Evolutionary conservation across 2,113 vertebrate species (phyloP).

Genomic region (Phasianus colchicus): DNA sequence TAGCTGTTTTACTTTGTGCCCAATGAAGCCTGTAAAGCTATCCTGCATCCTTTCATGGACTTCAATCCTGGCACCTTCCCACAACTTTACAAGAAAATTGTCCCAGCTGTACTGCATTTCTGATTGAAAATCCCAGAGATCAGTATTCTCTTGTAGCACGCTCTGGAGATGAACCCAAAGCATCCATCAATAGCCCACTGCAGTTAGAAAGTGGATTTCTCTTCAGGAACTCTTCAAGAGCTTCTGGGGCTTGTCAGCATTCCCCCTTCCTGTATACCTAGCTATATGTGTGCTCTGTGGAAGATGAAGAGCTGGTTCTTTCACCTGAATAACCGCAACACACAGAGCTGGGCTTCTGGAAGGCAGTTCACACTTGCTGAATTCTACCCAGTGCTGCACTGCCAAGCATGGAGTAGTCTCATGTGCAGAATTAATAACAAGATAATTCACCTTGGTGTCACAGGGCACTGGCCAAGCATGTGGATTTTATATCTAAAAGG

Average conservation of each 20-base stretch:
- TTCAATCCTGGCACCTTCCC: not conserved
- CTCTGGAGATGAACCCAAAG: not conserved
- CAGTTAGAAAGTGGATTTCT: not conserved
- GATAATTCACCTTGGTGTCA: not conserved
- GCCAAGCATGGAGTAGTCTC: accelerated
- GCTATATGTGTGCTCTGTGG: not conserved
- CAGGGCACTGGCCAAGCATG: not conserved
- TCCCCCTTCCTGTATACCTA: not conserved
- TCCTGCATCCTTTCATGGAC: not conserved
- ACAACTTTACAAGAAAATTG: not conserved
- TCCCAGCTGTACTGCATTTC: not conserved
- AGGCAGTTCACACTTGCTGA: not conserved
- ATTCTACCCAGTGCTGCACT: not conserved
- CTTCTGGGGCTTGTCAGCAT: not conserved
- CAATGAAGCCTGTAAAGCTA: not conserved
- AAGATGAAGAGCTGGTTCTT: not conserved
- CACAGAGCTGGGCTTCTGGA: accelerated
- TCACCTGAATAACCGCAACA: not conserved
- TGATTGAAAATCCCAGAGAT: not conserved
- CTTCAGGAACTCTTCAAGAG: not conserved
- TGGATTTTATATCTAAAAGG: not conserved
- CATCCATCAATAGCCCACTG: not conserved
- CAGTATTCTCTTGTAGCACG: not conserved
- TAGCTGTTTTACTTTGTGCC: not conserved
- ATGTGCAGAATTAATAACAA: not conserved